Evolutionary conservation across 2,888 invertebrate species (phyloP).

Genomic region (Drosophila mimetica): DNA sequence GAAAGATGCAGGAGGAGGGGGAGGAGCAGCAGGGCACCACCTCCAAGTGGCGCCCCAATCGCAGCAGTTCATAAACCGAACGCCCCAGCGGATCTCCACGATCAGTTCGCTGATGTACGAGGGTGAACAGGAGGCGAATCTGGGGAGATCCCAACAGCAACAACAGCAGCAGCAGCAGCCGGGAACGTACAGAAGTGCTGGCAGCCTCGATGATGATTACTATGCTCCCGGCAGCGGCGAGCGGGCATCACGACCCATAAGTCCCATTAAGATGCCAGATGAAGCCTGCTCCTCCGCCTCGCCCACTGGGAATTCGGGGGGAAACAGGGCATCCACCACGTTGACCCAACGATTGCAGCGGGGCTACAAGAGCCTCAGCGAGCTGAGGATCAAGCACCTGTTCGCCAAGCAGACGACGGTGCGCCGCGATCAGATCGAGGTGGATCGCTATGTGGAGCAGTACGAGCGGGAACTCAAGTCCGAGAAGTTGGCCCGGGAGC

Average conservation of each 20-base stretch:
- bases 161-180: not conserved
- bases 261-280: conserved; percentile 56
- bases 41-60: conserved; percentile 37
- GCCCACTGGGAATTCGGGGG: conserved; percentile 2
- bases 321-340: conserved; percentile 52
- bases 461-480: conserved; percentile 74
- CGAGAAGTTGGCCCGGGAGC: conserved; percentile 65
- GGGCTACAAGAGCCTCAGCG: conserved; percentile 82
- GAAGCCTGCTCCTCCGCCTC: conserved; percentile 5
- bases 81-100: conserved; percentile 82
- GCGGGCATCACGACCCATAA: conserved; percentile 64
- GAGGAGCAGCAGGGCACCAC: not conserved
- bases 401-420: conserved; percentile 81
- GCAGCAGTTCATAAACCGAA: conserved; percentile 79
- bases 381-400: conserved; percentile 81
- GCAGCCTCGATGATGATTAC: conserved; percentile 79
- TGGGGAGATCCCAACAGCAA: conserved; percentile 2
- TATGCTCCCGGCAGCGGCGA: conserved; percentile 58
- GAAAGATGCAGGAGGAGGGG: conserved; percentile 3
- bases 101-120: conserved; percentile 82
- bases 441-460: conserved; percentile 78
- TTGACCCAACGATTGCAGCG: conserved; percentile 78
- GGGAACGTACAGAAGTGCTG: conserved; percentile 74
- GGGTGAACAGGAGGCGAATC: conserved; percentile 19
- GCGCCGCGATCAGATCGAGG: conserved; percentile 78